Evolutionary conservation across 2,113 vertebrate species (phyloP), one percentile per base, ranked within the genome.

Genomic region (Nycticorax nycticorax): DNA sequence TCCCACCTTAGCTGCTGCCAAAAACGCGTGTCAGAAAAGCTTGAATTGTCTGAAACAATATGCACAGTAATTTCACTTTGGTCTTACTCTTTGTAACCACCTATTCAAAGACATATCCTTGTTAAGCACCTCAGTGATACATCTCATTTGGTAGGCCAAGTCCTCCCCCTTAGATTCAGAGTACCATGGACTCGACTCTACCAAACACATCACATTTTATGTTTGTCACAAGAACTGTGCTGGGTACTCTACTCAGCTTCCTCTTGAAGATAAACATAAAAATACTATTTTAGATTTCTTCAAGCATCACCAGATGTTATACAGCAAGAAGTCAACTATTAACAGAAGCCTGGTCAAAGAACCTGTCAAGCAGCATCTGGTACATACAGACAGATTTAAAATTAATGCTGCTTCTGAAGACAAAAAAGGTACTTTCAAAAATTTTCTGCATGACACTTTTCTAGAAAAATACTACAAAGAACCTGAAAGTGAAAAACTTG

Each of bases 181-280:
- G 45, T 12, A 57, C 45, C 28, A 30, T 0, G 3, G 16, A 53
- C 35, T 59, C 16, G 8, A 5, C 10, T 39, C 57, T 68, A 8
- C 32, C 33, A 0, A 80, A 64, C 27, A 48, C 39, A 59, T 6
- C 19, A 23, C 0, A 1, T 47, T 57, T 30, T n/a, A 35, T 4
- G 1, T n/a, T 52, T 72, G 26, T 4, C 8, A 3, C 9, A 57
- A 73, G 20, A 89, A 41, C 35, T 20, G 4, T 9, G 12, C 55
- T 48, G 37, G 7, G 18, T 8, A 6, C 27, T 20, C 11, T 33
- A 8, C 27, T 56, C 72, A 59, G 26, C 26, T 43, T 59, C n/a
- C 18, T 74, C 26, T 48, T 64, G 4, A 22, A 21, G 8, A 72
- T 2, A 32, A 88, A 67, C 1, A 16, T 22, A 28, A 53, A 23